These are phyloP conservation scores for Amaurobius ferox DNA, from an alignment of 2,888 invertebrate species.

Conservation along the genomic window DNA sequence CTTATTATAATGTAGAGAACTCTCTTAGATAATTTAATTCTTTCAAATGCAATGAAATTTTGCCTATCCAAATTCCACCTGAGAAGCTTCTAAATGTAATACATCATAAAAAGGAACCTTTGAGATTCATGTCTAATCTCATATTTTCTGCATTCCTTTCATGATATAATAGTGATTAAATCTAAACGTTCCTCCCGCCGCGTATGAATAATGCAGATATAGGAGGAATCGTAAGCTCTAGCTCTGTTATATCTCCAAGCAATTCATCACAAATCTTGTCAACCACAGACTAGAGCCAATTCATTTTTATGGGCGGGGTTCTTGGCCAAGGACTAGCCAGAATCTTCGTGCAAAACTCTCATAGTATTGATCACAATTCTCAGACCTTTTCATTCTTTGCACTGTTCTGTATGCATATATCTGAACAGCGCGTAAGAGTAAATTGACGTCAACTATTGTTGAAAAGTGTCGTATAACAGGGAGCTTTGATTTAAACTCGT, in stretches of 20 bases:
- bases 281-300: constrained; percentile 39
- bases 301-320: constrained; percentile 59
- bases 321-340: constrained; percentile 29
- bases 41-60: not conserved
- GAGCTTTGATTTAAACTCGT: too few relatives aligned
- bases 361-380: constrained; percentile 40
- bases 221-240: constrained; percentile 28
- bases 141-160: constrained; percentile 41
- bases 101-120: constrained; percentile 3
- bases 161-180: constrained; percentile 49
- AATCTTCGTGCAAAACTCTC: constrained; percentile 47
- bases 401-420: too few relatives aligned
- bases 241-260: constrained; percentile 35
- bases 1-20: too few relatives aligned
- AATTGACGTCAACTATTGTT: too few relatives aligned
- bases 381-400: constrained; percentile 6
- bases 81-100: not conserved
- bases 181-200: constrained; percentile 22
- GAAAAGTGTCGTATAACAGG: too few relatives aligned
- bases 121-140: constrained; percentile 29
- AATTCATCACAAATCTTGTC: constrained; percentile 54
- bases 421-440: too few relatives aligned
- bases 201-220: constrained; percentile 49
- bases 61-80: not conserved
- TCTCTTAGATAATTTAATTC: too few relatives aligned